phyloP scores from a whole-genome alignment of 2,797 vertebrate genomes.

The Sphaeramia orbicularis region DNA sequence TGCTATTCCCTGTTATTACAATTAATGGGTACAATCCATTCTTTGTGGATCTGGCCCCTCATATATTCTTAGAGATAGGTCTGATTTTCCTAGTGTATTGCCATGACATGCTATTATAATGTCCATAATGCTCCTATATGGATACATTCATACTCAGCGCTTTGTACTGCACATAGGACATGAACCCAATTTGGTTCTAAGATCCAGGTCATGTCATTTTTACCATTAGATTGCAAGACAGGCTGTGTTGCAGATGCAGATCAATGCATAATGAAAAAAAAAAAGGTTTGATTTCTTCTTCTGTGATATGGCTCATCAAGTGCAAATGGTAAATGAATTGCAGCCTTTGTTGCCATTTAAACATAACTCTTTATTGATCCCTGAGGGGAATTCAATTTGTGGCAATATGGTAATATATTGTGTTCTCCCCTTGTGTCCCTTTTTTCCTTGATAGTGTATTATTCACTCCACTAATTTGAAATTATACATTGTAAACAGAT shows the following conservation, averaged over 20 bases:
- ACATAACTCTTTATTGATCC: slow-evolving; percentile 57
- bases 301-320: slow-evolving; percentile 51
- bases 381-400: slow-evolving; percentile 62
- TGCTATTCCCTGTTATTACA: no score
- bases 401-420: slow-evolving; percentile 28
- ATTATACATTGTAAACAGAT: slow-evolving; percentile 18
- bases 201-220: slow-evolving; percentile 14
- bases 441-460: slow-evolving; percentile 34
- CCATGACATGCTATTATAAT: background rate
- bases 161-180: slow-evolving; percentile 1
- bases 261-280: background rate
- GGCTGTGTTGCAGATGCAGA: slow-evolving; percentile 33
- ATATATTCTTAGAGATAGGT: background rate
- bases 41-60: no score
- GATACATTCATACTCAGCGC: background rate
- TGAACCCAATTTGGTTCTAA: background rate
- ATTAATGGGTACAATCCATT: no score
- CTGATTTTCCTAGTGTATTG: background rate
- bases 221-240: slow-evolving; percentile 28
- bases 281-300: background rate
- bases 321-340: slow-evolving; percentile 62
- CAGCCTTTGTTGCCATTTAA: slow-evolving; percentile 57
- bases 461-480: slow-evolving; percentile 47
- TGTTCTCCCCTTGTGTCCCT: slow-evolving; percentile 10
- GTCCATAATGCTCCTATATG: no score